Base-by-base conservation (phyloP, 2,888 invertebrate species). In the Rutpela maculata region DNA sequence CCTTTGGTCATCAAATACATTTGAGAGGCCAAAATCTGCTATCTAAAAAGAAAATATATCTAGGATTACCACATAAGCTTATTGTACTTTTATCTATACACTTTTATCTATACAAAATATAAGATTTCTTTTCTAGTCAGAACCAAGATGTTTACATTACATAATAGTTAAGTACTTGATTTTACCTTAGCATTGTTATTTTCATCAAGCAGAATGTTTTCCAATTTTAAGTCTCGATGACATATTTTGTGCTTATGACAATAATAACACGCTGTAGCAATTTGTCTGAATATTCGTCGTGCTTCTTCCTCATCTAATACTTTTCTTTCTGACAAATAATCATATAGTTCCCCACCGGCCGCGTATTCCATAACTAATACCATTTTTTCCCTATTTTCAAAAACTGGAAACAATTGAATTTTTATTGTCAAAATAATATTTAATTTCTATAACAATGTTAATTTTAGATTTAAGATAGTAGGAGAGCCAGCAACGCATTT, bases 341-440 rank as follows among this genome's bases (percentile, higher is more conserved):
- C 99, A 89, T 99, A 99, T 38, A 99, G 92, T 91, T 99, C 99
- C 77, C 99, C 99, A 77, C 99, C 99, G 78, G 97, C 96, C 82
- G 99, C 99, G 90, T 98, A 99, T 91, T 99, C 99, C 99, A 99
- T 99, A 43, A 99, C 99, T 83, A 99, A 93, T 85, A 99, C 98
- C 94, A 99, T 99, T 92, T 99, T 98, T 91, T 99, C 99, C 87
- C 97, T 95, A 92, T 99, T 99, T 92, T 99, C 99, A 92, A 99
- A 99, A 85, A 99, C 99, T 98, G 62, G 62, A 81, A 79, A 18
- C 50, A 22, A n/a, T 22, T 38, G 12, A 22, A 15, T 22, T 50
- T 1, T 17, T 18, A 38, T 22, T 6, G 12, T 9, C 18, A 18
- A 57, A 57, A 57, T 18, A 18, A 19, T 22, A 59, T 19, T 22